These are phyloP conservation scores for Loriculus beryllinus DNA, from an alignment of 2,797 vertebrate species.

Conservation along the genomic window DNA sequence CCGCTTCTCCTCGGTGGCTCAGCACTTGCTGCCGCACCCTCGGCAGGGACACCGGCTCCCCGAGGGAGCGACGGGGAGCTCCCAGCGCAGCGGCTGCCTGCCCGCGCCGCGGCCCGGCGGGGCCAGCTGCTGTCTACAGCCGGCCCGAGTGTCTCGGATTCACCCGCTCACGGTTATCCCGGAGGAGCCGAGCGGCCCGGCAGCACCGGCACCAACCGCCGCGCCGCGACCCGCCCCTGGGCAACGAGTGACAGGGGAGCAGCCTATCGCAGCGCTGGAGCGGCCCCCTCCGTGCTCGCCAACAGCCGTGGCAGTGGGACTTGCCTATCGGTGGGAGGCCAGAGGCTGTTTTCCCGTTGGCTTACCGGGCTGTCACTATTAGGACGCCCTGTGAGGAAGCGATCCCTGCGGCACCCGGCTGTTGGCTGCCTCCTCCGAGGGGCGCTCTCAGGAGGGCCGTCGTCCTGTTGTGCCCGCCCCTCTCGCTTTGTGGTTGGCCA, in stretches of 20 bases:
- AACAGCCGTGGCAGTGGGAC: neutral
- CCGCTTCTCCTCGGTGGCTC: neutral
- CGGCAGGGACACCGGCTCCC: accelerated
- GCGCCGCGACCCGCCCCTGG: neutral
- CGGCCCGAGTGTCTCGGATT: neutral
- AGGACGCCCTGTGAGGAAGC: accelerated
- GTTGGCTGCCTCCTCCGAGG: neutral
- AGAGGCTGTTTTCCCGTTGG: neutral
- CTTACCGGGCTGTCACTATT: neutral
- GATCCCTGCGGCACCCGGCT: too few species aligned
- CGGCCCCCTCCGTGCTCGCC: accelerated
- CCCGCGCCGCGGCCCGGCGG: neutral
- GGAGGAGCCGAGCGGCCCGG: neutral
- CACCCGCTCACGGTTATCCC: neutral
- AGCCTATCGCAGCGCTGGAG: neutral
- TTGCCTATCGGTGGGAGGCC: neutral
- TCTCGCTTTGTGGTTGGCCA: neutral
- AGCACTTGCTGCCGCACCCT: accelerated
- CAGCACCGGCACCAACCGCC: neutral
- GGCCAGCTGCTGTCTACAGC: neutral
- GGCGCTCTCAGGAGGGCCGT: neutral
- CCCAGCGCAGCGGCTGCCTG: neutral
- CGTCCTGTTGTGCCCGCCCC: accelerated
- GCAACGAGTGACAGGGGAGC: neutral
- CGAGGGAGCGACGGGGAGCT: neutral